These are phyloP conservation scores for Anoplopoma fimbria DNA, from an alignment of 2,113 vertebrate genomes.

Conservation along the genomic window DNA sequence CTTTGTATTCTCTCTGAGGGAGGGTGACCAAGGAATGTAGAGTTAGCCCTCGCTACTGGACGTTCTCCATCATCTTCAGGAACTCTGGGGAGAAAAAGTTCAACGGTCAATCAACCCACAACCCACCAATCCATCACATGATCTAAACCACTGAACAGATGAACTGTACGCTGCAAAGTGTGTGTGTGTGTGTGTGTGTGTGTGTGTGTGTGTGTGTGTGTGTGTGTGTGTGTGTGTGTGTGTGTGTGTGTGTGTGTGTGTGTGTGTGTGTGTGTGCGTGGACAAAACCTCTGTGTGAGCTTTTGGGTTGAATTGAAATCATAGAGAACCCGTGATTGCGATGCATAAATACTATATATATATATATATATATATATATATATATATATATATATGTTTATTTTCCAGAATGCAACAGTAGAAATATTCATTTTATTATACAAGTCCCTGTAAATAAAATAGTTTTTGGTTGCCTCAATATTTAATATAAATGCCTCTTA, in stretches of 20 bases:
- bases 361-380: too few relatives aligned
- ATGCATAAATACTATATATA: too few relatives aligned
- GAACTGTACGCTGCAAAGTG: neutral
- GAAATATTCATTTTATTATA: neutral
- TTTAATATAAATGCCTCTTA: neutral
- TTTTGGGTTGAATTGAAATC: neutral
- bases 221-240: neutral
- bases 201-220: neutral
- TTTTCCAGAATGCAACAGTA: neutral
- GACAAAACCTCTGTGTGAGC: neutral
- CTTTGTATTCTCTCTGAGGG: conserved; percentile 15
- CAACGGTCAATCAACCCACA: neutral
- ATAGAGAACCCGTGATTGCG: neutral
- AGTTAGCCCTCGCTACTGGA: conserved; percentile 75
- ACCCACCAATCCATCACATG: neutral
- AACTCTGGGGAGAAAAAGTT: conserved; percentile 75
- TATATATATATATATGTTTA: too few relatives aligned
- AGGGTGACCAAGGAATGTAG: conserved; percentile 66
- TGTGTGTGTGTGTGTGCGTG: neutral
- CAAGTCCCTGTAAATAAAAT: too few relatives aligned
- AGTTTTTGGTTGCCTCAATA: neutral
- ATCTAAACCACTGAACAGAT: neutral
- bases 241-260: neutral
- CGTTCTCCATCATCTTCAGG: conserved; percentile 87
- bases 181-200: neutral